phyloP scores from a whole-genome alignment of 1,140 invertebrate species.

The Bombus waltoni region DNA sequence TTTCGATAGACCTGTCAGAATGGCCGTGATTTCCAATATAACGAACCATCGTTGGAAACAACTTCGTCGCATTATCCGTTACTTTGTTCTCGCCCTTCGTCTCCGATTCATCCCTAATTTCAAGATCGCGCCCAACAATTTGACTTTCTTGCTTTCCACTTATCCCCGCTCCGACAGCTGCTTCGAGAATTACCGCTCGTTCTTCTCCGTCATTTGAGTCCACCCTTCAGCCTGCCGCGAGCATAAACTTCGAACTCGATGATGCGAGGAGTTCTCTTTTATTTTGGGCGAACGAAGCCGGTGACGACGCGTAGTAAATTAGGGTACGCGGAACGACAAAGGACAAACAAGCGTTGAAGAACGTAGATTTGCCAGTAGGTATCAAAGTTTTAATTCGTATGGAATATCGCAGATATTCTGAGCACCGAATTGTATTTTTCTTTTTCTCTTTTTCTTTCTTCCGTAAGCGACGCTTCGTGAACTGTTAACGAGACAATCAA shows the following conservation, averaged over 20 bases:
- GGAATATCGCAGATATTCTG: not conserved
- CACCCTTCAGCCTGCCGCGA: slow-evolving; percentile 35
- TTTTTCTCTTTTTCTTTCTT: no score
- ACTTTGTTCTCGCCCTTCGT: slow-evolving; percentile 42
- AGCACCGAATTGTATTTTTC: not conserved
- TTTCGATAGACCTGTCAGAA: not conserved
- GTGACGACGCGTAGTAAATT: not conserved
- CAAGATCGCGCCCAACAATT: slow-evolving; percentile 61
- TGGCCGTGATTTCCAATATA: not conserved
- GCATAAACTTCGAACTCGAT: slow-evolving; percentile 61
- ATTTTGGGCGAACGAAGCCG: not conserved
- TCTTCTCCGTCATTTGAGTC: slow-evolving; percentile 66
- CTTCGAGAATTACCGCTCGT: slow-evolving; percentile 65
- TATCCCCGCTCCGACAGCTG: slow-evolving; percentile 20
- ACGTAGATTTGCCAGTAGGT: not conserved
- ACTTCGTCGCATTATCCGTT: slow-evolving; percentile 36
- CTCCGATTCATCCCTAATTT: slow-evolving; percentile 60
- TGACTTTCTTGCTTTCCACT: slow-evolving; percentile 67
- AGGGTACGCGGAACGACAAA: not conserved
- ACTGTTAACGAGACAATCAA: no score
- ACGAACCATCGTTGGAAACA: not conserved
- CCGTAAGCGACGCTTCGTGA: no score
- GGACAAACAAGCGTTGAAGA: not conserved
- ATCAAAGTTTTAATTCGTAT: not conserved
- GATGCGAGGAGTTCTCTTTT: slow-evolving; percentile 53